These are phyloP conservation scores for Tonatia bakeri DNA, from an alignment of 2,113 vertebrate species.

Conservation along the genomic window DNA sequence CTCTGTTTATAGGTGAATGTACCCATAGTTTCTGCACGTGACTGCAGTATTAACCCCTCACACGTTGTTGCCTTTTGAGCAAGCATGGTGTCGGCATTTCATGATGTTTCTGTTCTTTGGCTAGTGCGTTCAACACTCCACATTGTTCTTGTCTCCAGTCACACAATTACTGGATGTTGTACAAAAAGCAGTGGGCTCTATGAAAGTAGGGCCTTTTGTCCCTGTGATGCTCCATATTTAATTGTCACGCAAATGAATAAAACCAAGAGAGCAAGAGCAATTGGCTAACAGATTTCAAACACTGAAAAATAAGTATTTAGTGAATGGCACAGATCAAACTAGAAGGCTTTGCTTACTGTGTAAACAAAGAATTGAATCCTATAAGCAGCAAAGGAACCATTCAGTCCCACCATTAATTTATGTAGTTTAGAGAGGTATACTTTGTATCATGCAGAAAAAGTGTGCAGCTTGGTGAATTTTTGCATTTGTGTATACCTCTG, in stretches of 20 bases:
- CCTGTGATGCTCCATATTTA: background rate
- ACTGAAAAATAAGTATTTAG: background rate
- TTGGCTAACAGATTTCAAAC: background rate
- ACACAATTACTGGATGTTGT: background rate
- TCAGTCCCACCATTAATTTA: background rate
- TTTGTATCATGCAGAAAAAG: background rate
- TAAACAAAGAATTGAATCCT: background rate
- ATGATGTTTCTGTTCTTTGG: background rate
- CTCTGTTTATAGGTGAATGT: background rate
- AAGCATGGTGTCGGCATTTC: background rate
- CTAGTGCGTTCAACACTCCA: background rate
- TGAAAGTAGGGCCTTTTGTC: background rate
- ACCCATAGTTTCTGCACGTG: background rate
- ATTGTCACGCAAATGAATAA: background rate
- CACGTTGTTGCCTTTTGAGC: background rate
- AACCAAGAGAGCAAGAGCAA: background rate
- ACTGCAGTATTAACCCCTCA: background rate
- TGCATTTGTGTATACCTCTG: background rate
- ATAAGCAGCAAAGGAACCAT: background rate
- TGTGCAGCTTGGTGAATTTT: background rate
- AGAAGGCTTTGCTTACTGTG: background rate
- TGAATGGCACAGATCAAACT: background rate
- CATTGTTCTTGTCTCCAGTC: accelerated
- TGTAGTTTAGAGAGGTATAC: background rate
- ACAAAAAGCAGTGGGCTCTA: background rate